Conservation (phyloP, 2,888 invertebrate species). For the Exephanes ischioxanthus region DNA sequence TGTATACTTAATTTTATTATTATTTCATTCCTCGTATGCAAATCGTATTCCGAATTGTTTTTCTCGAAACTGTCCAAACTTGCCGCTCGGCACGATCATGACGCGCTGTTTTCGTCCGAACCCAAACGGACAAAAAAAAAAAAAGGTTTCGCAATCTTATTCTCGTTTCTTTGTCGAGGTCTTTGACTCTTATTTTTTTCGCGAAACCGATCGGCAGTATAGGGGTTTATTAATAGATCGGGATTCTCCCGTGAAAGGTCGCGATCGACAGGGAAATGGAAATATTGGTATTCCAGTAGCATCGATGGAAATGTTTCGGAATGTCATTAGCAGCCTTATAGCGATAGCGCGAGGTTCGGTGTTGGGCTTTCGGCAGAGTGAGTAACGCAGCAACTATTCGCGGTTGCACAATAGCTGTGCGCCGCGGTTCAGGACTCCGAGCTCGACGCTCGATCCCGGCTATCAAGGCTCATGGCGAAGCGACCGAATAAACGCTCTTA, state of each 20-base stretch:
- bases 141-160: neutral
- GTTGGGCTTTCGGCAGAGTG: conserved; percentile 68
- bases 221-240: neutral
- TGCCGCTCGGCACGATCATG: neutral
- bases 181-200: conserved; percentile 18
- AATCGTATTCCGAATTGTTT: neutral
- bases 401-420: conserved; percentile 73
- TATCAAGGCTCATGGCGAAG: conserved; percentile 77
- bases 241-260: conserved; percentile 19
- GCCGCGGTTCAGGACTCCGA: conserved; percentile 35
- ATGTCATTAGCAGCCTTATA: neutral
- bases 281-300: conserved; percentile 28
- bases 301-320: conserved; percentile 33
- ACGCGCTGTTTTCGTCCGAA: neutral
- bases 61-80: neutral
- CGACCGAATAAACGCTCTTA: conserved; percentile 65
- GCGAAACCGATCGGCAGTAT: neutral
- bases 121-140: neutral
- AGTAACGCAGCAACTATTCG: conserved; percentile 76
- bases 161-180: conserved; percentile 2
- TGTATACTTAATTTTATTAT: neutral
- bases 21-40: neutral
- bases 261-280: neutral
- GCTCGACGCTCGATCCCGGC: conserved; percentile 66
- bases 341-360: conserved; percentile 2